phyloP scores from a whole-genome alignment of 2,797 vertebrate species.

The Euphonia xanthogaster region DNA sequence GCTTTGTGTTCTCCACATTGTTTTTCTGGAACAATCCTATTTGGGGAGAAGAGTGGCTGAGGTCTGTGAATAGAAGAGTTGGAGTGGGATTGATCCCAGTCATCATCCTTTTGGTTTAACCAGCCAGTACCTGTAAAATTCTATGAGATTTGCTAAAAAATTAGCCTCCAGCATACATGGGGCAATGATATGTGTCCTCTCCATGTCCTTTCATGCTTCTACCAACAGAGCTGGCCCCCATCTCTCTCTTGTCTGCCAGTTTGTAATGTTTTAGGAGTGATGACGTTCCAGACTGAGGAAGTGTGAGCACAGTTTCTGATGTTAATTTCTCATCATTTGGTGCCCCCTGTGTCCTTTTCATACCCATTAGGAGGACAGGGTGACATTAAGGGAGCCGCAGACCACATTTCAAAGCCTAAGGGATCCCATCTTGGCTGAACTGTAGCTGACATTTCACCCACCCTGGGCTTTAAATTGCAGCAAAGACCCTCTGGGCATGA shows the following conservation, averaged over 20 bases:
- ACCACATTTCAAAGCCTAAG: conserved; percentile 24
- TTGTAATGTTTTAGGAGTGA: background rate
- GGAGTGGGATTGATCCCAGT: background rate
- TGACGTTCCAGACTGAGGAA: background rate
- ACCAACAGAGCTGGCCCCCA: background rate
- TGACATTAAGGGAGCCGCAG: conserved; percentile 18
- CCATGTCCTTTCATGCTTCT: background rate
- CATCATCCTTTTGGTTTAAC: background rate
- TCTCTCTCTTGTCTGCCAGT: background rate
- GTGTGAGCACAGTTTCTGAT: background rate
- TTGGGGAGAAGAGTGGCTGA: background rate
- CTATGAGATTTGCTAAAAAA: background rate
- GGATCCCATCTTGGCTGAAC: conserved; percentile 34
- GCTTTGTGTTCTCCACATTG: background rate
- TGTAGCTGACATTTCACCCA: conserved; percentile 58
- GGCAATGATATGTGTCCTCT: background rate
- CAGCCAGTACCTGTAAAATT: background rate
- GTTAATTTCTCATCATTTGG: conserved; percentile 33
- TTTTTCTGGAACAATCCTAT: background rate
- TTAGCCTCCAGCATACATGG: background rate
- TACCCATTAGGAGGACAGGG: conserved; percentile 3
- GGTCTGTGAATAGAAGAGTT: background rate
- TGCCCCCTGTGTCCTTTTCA: conserved; percentile 22
- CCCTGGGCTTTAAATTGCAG: conserved; percentile 24
- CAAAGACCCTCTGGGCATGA: conserved; percentile 35